Evolutionary conservation across 2,888 invertebrate species (phyloP), one percentile per base, ranked within the genome.

Genomic region (Caenorhabditis uteleia): DNA sequence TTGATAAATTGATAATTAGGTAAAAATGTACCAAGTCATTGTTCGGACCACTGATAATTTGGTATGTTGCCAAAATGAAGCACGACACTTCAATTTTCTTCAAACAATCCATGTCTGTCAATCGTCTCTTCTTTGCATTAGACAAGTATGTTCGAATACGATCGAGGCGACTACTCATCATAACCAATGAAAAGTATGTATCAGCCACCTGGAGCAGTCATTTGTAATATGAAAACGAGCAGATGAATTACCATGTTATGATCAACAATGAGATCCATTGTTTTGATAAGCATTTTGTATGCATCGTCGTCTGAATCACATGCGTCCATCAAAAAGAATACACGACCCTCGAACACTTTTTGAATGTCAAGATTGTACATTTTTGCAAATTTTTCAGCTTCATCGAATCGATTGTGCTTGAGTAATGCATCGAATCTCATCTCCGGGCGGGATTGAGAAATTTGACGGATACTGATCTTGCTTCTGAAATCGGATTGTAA

Each of bases 311-410:
- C 49, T 14, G 40, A 39, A 26, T 70, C 61, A 14, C 57, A 58
- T 3, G 40, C 33, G 23, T 64, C 50, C 23, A 47, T 53, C 40
- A 68, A 20, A 21, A 64, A 55, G 25, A 44, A 33, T 4, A 60
- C 68, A 10, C 57, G 64, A 38, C 43, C 46, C 12, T 50, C 51
- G 53, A 65, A 59, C 3, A 64, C 58, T 27, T 48, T 54, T 29
- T 69, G 69, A 23, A 71, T 38, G 38, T 74, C 71, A 2, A 74
- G 60, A 2, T 62, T 62, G 44, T 56, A 72, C 16, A 56, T 29
- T 12, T 55, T 60, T 21, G 74, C 74, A 31, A 74, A 68, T 36
- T 56, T 54, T 20, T 74, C 74, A 5, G 74, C 74, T 47, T 74
- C 74, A 33, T 72, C 74, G 20, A 72, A 67, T 14, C 53, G 43